phyloP scores from a whole-genome alignment of 2,888 invertebrate genomes.

The Ichneumoninae sp. region DNA sequence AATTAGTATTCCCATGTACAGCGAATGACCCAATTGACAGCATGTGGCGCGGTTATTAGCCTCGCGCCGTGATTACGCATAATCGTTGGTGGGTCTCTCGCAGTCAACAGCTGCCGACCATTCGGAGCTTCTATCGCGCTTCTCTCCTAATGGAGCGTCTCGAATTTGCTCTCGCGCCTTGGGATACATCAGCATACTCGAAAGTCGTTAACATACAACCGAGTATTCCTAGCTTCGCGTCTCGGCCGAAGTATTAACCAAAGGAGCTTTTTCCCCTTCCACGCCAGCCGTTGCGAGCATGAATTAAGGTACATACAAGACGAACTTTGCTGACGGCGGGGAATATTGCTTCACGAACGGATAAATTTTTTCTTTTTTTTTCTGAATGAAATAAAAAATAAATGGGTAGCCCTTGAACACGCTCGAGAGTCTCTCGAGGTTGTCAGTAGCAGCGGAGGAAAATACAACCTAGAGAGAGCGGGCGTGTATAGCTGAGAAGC shows the following conservation, averaged over 20 bases:
- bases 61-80: constrained; percentile 79
- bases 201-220: constrained; percentile 51
- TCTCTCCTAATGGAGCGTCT: constrained; percentile 59
- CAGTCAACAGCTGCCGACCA: constrained; percentile 72
- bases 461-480: constrained; percentile 10
- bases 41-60: constrained; percentile 76
- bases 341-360: too few relatives aligned
- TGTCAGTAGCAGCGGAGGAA: constrained; percentile 59
- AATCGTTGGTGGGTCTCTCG: constrained; percentile 71
- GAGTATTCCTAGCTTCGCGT: constrained; percentile 8
- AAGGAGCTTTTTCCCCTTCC: neutral
- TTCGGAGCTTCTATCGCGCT: constrained; percentile 62
- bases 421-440: constrained; percentile 53
- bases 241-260: constrained; percentile 16
- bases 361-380: too few relatives aligned
- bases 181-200: constrained; percentile 33
- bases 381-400: neutral
- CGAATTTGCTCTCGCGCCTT: constrained; percentile 47
- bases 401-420: constrained; percentile 54
- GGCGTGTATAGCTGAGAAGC: constrained; percentile 24
- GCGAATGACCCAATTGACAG: constrained; percentile 77
- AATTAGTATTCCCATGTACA: constrained; percentile 73
- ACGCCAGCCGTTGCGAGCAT: too few relatives aligned
- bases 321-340: too few relatives aligned
- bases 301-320: too few relatives aligned